These are phyloP conservation scores for Hydrozoanthus tunicans DNA, from an alignment of 64 coral and sea anemone genomes.

Conservation along the genomic window DNA sequence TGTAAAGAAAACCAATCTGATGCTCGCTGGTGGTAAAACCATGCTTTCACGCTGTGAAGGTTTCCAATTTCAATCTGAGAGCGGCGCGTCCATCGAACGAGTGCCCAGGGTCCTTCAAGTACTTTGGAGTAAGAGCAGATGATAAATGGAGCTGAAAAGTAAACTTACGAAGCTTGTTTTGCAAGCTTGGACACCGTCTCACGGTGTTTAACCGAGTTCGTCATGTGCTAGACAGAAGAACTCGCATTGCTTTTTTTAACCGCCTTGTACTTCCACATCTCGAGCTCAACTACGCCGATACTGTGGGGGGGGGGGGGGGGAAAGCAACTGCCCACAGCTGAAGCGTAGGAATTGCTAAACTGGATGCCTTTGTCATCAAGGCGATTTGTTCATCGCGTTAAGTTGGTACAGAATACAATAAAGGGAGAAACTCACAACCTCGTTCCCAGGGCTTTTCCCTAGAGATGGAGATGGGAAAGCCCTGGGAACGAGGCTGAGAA, in stretches of 20 bases:
- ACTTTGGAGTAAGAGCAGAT: slow-evolving; percentile 24
- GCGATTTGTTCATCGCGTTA: slow-evolving; percentile 1
- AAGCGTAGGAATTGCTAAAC: slow-evolving; percentile 48
- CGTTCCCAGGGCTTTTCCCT: no score
- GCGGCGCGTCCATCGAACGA: slow-evolving; percentile 51
- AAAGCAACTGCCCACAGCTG: slow-evolving; percentile 52
- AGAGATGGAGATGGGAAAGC: no score
- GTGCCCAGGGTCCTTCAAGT: slow-evolving; percentile 25
- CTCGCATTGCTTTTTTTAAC: no score
- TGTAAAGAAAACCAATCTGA: slow-evolving; percentile 56
- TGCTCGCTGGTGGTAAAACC: not conserved
- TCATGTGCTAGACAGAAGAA: no score
- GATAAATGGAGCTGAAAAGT: slow-evolving; percentile 53
- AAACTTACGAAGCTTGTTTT: slow-evolving; percentile 32
- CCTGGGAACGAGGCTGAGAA: not conserved
- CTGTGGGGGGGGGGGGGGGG: slow-evolving; percentile 3
- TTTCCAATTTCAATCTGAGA: slow-evolving; percentile 44
- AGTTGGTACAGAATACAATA: slow-evolving; percentile 21
- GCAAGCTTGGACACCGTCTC: no score
- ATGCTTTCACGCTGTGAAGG: not conserved
- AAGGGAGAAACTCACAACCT: not conserved
- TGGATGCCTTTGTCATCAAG: not conserved
- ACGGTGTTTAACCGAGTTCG: no score
- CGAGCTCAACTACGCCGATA: slow-evolving; percentile 39
- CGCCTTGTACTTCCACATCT: no score